Conservation (phyloP, 2,797 vertebrate species). For the Ctenopoma kingsleyae region DNA sequence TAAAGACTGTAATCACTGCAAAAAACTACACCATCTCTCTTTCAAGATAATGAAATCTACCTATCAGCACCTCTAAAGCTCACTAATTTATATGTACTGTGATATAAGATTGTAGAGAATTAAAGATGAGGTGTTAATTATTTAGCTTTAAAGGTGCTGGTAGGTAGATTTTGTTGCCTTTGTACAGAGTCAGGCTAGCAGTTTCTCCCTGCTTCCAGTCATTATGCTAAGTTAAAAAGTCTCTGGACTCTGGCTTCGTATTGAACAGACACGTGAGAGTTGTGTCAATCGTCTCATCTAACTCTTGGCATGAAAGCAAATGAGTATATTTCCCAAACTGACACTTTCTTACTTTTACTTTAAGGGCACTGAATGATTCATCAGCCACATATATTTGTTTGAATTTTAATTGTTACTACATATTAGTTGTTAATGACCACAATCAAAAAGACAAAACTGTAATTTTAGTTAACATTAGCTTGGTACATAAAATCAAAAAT, state of each 20-base stretch:
- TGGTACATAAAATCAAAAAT: not conserved
- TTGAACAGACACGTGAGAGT: not conserved
- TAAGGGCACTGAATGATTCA: not conserved
- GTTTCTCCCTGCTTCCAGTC: not conserved
- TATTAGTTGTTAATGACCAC: not conserved
- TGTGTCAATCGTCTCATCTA: not conserved
- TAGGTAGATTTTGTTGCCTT: not conserved
- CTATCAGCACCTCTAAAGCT: not conserved
- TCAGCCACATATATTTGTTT: not conserved
- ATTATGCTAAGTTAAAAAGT: not conserved
- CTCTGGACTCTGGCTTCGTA: not conserved
- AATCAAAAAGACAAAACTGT: slow-evolving; percentile 2
- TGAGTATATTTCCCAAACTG: not conserved
- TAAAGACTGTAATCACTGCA: too few relatives aligned
- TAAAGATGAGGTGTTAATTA: slow-evolving; percentile 1
- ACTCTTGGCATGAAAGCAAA: not conserved
- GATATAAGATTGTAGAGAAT: not conserved
- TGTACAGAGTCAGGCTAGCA: not conserved
- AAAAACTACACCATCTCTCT: not conserved
- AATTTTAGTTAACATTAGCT: not conserved
- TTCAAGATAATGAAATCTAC: not conserved
- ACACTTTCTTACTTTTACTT: too few relatives aligned
- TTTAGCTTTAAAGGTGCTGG: not conserved
- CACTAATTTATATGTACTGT: not conserved
- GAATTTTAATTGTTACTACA: not conserved